phyloP scores from a whole-genome alignment of 1,140 invertebrate genomes.

The Liolophura sinensis region DNA sequence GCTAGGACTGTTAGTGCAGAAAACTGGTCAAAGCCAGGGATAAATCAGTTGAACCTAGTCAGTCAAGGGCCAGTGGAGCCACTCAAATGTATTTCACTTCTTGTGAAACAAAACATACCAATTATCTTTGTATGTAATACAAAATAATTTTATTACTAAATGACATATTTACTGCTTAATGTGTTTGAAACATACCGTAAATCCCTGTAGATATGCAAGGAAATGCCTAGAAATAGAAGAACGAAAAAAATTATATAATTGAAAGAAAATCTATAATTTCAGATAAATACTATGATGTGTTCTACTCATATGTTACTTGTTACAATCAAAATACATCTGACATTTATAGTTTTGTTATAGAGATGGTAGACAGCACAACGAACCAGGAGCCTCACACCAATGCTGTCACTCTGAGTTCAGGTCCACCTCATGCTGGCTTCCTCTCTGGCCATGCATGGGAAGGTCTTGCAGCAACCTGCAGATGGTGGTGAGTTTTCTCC shows the following conservation, averaged over 20 bases:
- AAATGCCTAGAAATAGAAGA: slow-evolving; percentile 63
- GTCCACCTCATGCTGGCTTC: too few relatives aligned
- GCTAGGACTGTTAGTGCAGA: not conserved
- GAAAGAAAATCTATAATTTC: too few relatives aligned
- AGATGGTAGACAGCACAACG: too few relatives aligned
- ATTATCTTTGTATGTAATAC: not conserved
- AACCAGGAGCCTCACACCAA: too few relatives aligned
- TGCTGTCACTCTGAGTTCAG: too few relatives aligned
- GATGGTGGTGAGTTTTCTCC: too few relatives aligned
- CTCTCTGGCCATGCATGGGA: too few relatives aligned
- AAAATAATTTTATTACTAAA: not conserved
- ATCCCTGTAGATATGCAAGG: slow-evolving; percentile 86
- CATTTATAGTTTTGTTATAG: not conserved
- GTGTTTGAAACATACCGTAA: slow-evolving; percentile 67
- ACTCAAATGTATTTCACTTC: too few relatives aligned
- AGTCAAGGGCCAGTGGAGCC: too few relatives aligned
- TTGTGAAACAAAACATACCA: not conserved
- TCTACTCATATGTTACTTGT: not conserved
- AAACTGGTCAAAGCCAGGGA: too few relatives aligned
- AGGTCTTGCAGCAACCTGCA: too few relatives aligned
- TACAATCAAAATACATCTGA: not conserved
- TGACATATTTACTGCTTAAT: slow-evolving; percentile 62
- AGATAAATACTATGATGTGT: not conserved
- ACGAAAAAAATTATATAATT: slow-evolving; percentile 7
- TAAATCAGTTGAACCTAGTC: not conserved